A percentile compares a stretch with the other conserved stretches of the same genome.
These are phyloP conservation scores for Himalopsyche phryganea DNA, from an alignment of 1,140 invertebrate genomes.

Conservation along the genomic window DNA sequence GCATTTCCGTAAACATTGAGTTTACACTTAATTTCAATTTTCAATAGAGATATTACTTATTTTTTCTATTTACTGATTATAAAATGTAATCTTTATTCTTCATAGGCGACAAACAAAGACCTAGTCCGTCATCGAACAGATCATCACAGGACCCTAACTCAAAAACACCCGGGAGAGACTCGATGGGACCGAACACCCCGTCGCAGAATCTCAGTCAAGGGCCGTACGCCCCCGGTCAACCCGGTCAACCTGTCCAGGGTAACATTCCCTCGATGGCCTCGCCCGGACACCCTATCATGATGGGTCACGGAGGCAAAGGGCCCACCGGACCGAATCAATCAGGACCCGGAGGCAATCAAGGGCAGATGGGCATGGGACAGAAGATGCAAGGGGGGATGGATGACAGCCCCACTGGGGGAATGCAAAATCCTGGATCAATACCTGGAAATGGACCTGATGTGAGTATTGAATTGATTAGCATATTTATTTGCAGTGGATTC, in stretches of 20 bases:
- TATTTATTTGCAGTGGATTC: too few relatives aligned
- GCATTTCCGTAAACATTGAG: too few relatives aligned
- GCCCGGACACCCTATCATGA: constrained; percentile 19
- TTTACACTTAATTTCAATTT: too few relatives aligned
- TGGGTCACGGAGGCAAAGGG: constrained; percentile 35
- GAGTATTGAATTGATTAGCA: too few relatives aligned
- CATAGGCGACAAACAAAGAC: constrained; percentile 50
- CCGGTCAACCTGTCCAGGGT: constrained; percentile 32
- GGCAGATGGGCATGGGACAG: constrained; percentile 16
- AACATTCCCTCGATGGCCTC: constrained; percentile 31
- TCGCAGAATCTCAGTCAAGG: constrained; percentile 40
- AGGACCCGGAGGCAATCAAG: constrained; percentile 37
- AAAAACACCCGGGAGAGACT: constrained; percentile 47
- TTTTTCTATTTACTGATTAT: too few relatives aligned
- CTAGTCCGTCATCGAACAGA: constrained; percentile 48
- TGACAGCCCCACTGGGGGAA: constrained; percentile 25
- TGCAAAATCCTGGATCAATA: constrained; percentile 8
- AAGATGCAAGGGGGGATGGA: constrained; percentile 20
- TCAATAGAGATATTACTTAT: too few relatives aligned
- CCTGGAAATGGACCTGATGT: constrained; percentile 24
- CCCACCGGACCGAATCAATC: constrained; percentile 35
- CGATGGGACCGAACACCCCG: constrained; percentile 24
- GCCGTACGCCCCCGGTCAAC: constrained; percentile 44
- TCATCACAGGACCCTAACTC: constrained; percentile 47
- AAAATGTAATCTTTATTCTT: background rate